A percentile compares a stretch with the other conserved stretches of the same genome.
phyloP scores from a whole-genome alignment of 2,888 invertebrate genomes.

The Argyra leucocephala region DNA sequence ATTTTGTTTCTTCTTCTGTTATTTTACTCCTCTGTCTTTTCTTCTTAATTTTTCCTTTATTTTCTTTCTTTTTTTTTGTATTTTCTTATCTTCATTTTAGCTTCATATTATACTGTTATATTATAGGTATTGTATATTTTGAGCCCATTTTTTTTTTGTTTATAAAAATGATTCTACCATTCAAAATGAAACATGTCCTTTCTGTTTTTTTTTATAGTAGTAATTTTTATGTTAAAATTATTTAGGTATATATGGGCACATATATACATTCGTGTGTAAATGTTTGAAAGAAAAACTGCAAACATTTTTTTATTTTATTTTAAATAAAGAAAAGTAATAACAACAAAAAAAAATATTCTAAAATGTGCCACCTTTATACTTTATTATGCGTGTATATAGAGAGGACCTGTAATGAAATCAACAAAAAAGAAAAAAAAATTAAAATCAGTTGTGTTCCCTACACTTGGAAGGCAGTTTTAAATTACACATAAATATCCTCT shows the following conservation, averaged over 20 bases:
- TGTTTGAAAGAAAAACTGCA: not conserved
- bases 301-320: too few species aligned
- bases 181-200: not conserved
- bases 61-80: not conserved
- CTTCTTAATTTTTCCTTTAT: not conserved
- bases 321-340: too few species aligned
- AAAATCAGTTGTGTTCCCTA: too few species aligned
- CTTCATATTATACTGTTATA: not conserved
- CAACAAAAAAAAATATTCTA: too few species aligned
- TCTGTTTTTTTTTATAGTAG: not conserved
- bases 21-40: not conserved
- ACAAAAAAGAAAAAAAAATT: too few species aligned
- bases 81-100: slow-evolving; percentile 1
- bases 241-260: not conserved
- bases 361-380: too few species aligned
- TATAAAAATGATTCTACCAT: not conserved
- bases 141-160: not conserved
- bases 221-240: not conserved
- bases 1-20: not conserved
- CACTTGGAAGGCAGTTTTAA: too few species aligned
- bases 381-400: too few species aligned
- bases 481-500: too few species aligned
- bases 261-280: not conserved
- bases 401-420: too few species aligned
- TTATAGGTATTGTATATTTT: not conserved